Evolutionary conservation across 2,888 invertebrate genomes (phyloP), one percentile per base, ranked within the genome.

Genomic region (Eledona agricola): DNA sequence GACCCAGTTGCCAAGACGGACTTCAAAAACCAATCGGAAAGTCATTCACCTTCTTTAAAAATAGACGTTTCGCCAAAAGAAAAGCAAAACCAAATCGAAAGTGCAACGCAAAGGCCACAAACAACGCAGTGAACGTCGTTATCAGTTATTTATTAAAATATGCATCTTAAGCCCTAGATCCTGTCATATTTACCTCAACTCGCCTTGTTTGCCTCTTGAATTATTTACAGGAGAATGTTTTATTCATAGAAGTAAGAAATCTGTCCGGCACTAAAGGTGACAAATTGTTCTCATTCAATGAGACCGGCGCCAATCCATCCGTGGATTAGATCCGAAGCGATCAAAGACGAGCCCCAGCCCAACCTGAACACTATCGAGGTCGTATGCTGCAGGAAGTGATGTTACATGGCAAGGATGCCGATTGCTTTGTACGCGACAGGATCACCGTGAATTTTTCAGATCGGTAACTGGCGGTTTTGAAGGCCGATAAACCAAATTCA

Each of bases 401-500:
- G 19, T 22, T 15, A 20, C 12, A 37, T 19, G 7, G 10, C 37
- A 37, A 37, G 26, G 38, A 38, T 38, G 9, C 9, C 13, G 32
- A 31, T 23, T 37, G 38, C 5, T 26, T 38, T 38, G 23, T 16
- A 25, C 23, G 22, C n/a, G 15, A 25, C 10, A 43, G 32, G 13
- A 35, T 46, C 26, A 35, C 26, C 19, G 9, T 23, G 32, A 35
- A 40, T 19, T 10, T 15, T 40, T 40, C 38, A 38, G 23, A 25
- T 12, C 7, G 12, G 25, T 11, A 15, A 25, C 22, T 16, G 35
- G 40, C 28, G 15, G 37, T 37, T 37, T 28, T n/a, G n/a, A n/a
- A n/a, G n/a, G n/a, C n/a, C 17, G 17, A 40, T 40, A 40, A 40
- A 40, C 40, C n/a, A n/a, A 40, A 26, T 26, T 28, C 26, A 28